Base-by-base conservation (phyloP, 2,797 vertebrate genomes). In the Picus viridis region DNA sequence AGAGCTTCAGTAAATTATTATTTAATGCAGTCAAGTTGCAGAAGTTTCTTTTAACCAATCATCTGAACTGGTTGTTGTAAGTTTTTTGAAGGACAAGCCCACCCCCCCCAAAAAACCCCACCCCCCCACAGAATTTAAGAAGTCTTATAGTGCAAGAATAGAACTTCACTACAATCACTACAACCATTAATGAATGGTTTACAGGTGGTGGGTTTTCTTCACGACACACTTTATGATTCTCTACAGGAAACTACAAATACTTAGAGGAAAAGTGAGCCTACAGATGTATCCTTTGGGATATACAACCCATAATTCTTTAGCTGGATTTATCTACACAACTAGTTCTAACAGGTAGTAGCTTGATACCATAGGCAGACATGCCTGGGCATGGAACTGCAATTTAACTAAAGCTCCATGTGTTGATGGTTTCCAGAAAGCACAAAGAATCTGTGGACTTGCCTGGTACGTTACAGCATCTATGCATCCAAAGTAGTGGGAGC, bases 391-490 rank as follows among this genome's bases (percentile, higher is more conserved):
- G 63, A 62, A 7, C 41, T 54, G 20, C 29, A 29, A 0, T 85
- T 87, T 17, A 49, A 16, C 23, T 32, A 34, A 71, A 78, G 19
- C 8, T 3, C 2, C 1, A 57, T 17, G 6, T 47, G 8, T 0
- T 49, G 18, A 6, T 74, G 20, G 9, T 6, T 75, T 10, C 8
- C 32, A 51, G 59, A 72, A 84, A 82, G n/a, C 6, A 13, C 1
- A 22, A 14, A 34, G 5, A 24, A 3, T 59, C 27, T 75, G 49
- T 83, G 56, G 19, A 63, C 9, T 26, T 75, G 3, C 45, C 20
- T 63, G 22, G 8, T 16, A 3, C 2, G 2, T 9, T 26, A 8
- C 17, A 82, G 26, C 7, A 16, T 53, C 34, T 15, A 0, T 0
- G 0, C 1, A 2, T 45, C 12, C 36, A 18, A n/a, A 56, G 16